Percentiles rank a stretch among this genome's conserved stretches.
Conservation (phyloP, 2,888 invertebrate species). For the Drosophila gaucha region DNA sequence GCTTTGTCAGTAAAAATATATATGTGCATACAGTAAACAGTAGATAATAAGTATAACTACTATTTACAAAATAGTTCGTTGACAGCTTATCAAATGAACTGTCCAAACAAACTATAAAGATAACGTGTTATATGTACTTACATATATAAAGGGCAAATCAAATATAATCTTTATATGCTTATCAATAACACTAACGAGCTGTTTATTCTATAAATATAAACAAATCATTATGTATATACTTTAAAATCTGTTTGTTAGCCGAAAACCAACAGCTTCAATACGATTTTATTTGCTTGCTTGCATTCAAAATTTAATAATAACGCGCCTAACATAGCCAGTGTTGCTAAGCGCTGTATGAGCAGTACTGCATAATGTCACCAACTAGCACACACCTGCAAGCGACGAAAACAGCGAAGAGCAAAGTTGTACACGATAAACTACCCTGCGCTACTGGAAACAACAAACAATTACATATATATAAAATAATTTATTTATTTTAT, state of each 20-base stretch:
- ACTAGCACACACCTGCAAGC: constrained; percentile 49
- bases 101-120: neutral
- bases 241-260: neutral
- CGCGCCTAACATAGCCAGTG: constrained; percentile 33
- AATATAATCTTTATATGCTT: neutral
- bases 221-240: neutral
- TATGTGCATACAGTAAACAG: neutral
- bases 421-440: constrained; percentile 8
- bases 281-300: neutral
- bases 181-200: neutral
- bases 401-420: neutral
- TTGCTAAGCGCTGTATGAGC: constrained; percentile 1
- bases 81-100: constrained; percentile 6
- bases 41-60: neutral
- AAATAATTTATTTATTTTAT: neutral
- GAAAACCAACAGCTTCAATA: neutral
- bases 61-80: neutral
- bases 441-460: neutral
- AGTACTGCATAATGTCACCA: constrained; percentile 36
- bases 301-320: constrained; percentile 1
- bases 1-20: neutral
- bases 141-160: neutral
- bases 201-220: neutral
- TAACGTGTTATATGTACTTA: constrained; percentile 2
- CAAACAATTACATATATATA: neutral